Evolutionary conservation across 2,113 vertebrate genomes (phyloP), one percentile per base, ranked within the genome.

Genomic region (Benitochromis conjunctus): DNA sequence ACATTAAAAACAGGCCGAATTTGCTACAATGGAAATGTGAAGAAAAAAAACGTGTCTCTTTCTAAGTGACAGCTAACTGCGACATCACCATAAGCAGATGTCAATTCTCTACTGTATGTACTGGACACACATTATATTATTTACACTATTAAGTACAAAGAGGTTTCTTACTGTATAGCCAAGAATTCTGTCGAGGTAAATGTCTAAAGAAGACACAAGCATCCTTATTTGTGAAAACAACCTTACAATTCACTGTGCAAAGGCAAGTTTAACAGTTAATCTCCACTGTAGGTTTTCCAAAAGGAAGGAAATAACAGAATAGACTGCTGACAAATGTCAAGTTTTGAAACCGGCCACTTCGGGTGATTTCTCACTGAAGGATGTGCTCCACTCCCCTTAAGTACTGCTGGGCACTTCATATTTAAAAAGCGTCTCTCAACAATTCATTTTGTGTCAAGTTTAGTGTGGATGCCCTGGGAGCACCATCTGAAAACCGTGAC

Each of bases 401-500:
- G 90, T 82, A 91, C 81, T 36, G 86, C 81, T 21, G 36, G 84
- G 56, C 84, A 88, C 84, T 92, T 91, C 80, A 85, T 91, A 92
- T 93, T 94, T 85, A 89, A 91, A 90, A 89, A 57, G 83, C 21
- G 24, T 56, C 58, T 86, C 86, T 87, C 92, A 79, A 90, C 84
- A 91, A 89, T 90, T 94, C 86, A 91, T 82, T 81, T 5, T 38
- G 78, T 91, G 94, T 95, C 94, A 93, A 88, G 19, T 93, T 85
- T 46, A 87, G 81, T 84, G 88, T 77, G 86, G 21, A 41, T 66
- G 81, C 71, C 88, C 81, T 16, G 24, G n/a, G 84, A 90, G 82
- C 74, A 74, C 74, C 88, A 81, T 91, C 76, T 69, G 79, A 89
- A 91, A 86, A 83, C 76, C 24, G 26, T 82, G 91, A 87, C 91